Conservation (phyloP, 2,797 vertebrate genomes). For the Poeciliopsis gracilis region DNA sequence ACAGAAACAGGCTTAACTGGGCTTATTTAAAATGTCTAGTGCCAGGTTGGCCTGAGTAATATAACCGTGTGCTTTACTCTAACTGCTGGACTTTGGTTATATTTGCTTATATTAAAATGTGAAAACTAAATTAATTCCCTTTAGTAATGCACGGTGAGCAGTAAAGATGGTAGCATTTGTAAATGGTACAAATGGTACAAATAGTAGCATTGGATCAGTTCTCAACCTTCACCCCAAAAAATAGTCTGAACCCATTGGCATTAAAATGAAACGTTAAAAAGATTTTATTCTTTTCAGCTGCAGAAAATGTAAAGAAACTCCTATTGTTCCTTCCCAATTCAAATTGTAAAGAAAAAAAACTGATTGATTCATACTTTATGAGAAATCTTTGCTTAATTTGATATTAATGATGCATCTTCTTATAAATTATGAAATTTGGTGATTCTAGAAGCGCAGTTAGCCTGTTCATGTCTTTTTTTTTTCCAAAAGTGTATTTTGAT, state of each 20-base stretch:
- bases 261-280: background rate
- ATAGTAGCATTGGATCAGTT: too few species aligned
- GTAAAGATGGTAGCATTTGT: constrained; percentile 17
- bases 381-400: background rate
- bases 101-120: background rate
- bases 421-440: background rate
- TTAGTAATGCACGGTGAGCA: constrained; percentile 51
- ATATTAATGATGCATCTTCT: background rate
- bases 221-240: background rate
- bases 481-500: background rate
- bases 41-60: background rate
- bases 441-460: background rate
- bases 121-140: background rate
- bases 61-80: background rate
- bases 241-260: background rate
- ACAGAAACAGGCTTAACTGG: constrained; percentile 16
- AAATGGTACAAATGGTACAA: too few species aligned
- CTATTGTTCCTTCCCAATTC: background rate
- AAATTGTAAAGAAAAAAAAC: background rate
- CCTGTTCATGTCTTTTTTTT: background rate
- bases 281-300: background rate
- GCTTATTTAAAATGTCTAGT: background rate
- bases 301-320: background rate
- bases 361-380: background rate
- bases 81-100: background rate